A percentile compares a stretch with the other conserved stretches of the same genome.
Conservation (phyloP, 2,797 vertebrate genomes). For the Heliangelus exortis region DNA sequence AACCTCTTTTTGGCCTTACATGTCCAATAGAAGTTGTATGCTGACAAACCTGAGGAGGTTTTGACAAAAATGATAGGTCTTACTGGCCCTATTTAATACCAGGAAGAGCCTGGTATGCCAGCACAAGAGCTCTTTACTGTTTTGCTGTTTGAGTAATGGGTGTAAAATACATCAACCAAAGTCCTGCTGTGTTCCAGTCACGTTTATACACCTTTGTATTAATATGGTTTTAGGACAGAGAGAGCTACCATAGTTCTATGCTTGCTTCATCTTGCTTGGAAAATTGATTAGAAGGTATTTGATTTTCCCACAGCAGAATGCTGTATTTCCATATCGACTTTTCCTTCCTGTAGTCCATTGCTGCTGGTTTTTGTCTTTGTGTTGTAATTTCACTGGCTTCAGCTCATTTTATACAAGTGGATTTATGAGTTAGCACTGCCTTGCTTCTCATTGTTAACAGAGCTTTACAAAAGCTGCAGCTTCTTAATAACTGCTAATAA, state of each 20-base stretch:
- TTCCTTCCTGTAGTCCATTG: neutral
- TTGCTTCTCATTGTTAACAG: neutral
- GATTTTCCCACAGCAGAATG: neutral
- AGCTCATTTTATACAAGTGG: neutral
- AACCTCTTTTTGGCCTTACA: neutral
- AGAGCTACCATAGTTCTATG: neutral
- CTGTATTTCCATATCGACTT: neutral
- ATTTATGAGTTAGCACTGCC: neutral
- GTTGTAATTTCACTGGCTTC: neutral
- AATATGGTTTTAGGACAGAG: neutral
- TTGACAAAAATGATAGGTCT: neutral
- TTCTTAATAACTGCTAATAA: conserved; percentile 43
- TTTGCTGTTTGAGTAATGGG: neutral
- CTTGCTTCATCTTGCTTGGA: neutral
- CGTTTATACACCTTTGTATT: neutral
- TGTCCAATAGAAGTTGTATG: neutral
- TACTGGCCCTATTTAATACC: neutral
- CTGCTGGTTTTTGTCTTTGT: neutral
- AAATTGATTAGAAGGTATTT: conserved; percentile 32
- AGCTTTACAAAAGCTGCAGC: conserved; percentile 4
- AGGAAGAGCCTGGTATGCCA: neutral
- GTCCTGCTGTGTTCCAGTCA: neutral
- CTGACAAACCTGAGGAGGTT: neutral
- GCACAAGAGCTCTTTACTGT: neutral
- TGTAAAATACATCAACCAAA: conserved; percentile 10